Base-by-base conservation (phyloP, 2,113 vertebrate species). In the Centropus unirufus region DNA sequence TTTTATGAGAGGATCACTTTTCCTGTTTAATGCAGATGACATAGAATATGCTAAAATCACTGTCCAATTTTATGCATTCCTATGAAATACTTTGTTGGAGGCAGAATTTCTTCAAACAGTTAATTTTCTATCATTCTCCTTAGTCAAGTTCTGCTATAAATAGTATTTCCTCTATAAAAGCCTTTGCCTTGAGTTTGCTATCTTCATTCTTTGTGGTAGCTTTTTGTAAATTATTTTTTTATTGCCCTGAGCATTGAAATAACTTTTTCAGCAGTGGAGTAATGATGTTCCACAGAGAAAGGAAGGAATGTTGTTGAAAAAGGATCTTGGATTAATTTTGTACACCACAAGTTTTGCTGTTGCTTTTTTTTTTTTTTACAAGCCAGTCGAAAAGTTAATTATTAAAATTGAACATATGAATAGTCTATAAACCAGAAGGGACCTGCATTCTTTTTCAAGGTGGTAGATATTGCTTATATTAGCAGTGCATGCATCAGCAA, bases 101-200 rank as follows among this genome's bases (percentile, higher is more conserved):
- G 44, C 66, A 78, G 40, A 75, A 51, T 87, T 62, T 78, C 67
- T 91, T 29, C 74, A 59, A 89, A 44, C 13, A 29, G 39, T 62
- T 81, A 63, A 76, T 84, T 95, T 95, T 34, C 12, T 0, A 0
- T 36, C 39, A 36, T 58, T 89, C 24, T 57, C 44, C 44, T 58
- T 73, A 93, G 76, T 82, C 44, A 58, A 68, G 57, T 72, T 80
- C 44, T n/a, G 14, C 70, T 94, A 66, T 93, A 73, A 93, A 80
- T 67, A 87, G 23, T n/a, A 44, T 32, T 90, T 93, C 54, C 4
- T 62, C n/a, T 79, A 34, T 78, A 62, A 87, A 91, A 82, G 5
- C 26, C 17, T 83, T 83, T 91, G 32, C 51, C 11, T 67, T 85
- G 49, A 15, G 68, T 82, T 79, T 93, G 39, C 34, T 63, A 30